Evolutionary conservation across 2,888 invertebrate genomes (phyloP).

Genomic region (Volucella zonaria): DNA sequence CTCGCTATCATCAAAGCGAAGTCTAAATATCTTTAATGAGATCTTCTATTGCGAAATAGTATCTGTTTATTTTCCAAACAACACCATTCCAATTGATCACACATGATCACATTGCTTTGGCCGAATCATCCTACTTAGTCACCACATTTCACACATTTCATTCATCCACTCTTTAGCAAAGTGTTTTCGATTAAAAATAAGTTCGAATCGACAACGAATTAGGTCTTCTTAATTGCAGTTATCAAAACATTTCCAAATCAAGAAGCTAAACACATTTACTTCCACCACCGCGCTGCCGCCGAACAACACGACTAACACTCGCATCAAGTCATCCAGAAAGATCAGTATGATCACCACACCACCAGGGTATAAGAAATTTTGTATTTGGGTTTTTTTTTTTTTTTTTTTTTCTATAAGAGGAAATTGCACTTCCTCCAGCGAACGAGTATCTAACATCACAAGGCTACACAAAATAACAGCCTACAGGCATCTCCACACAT

Average conservation of each 20-base stretch:
- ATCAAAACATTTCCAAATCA: conserved; percentile 68
- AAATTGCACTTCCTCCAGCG: conserved; percentile 72
- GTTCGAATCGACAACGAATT: conserved; percentile 28
- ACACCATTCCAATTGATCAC: conserved; percentile 50
- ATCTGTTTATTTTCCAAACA: conserved; percentile 57
- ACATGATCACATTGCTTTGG: conserved; percentile 1
- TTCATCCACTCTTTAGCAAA: conserved; percentile 5
- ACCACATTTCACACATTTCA: conserved; percentile 33
- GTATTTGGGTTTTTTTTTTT: no score
- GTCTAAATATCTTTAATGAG: conserved; percentile 33
- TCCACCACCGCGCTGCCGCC: background rate
- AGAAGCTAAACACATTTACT: conserved; percentile 49
- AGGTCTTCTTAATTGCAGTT: conserved; percentile 70
- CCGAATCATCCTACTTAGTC: conserved; percentile 51
- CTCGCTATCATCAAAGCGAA: conserved; percentile 3
- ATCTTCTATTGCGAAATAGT: conserved; percentile 20
- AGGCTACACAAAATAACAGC: conserved; percentile 33
- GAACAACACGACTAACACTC: conserved; percentile 13
- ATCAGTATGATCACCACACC: conserved; percentile 50
- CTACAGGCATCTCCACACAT: conserved; percentile 14
- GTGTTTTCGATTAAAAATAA: conserved; percentile 53
- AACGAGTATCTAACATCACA: background rate
- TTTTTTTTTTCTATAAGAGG: conserved; percentile 43
- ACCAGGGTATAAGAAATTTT: conserved; percentile 19
- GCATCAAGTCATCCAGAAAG: conserved; percentile 62